These are phyloP conservation scores for Trichomalopsis sarcophagae DNA, from an alignment of 1,140 invertebrate species.

Conservation along the genomic window DNA sequence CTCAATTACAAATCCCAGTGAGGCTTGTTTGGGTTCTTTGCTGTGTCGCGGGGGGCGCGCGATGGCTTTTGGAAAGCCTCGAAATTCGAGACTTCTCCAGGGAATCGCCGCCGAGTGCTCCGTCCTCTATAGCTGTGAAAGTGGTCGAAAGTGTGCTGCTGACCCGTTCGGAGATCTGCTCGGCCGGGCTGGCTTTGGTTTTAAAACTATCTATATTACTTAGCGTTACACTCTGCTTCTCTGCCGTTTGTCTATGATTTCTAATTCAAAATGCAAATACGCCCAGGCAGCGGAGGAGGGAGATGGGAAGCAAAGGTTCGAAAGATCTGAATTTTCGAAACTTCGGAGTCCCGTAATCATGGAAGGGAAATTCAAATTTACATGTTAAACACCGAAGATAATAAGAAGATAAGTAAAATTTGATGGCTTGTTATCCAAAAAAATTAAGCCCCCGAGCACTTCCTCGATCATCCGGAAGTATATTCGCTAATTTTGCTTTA, in stretches of 20 bases:
- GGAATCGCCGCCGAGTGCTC: slow-evolving; percentile 12
- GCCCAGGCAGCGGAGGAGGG: too few relatives aligned
- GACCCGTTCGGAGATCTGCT: background rate
- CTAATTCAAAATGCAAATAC: background rate
- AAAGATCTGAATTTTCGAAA: background rate
- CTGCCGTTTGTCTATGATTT: background rate
- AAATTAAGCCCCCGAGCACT: too few relatives aligned
- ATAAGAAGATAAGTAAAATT: background rate
- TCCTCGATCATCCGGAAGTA: too few relatives aligned
- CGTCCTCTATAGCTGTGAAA: slow-evolving; percentile 23
- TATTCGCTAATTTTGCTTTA: too few relatives aligned
- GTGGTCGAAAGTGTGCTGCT: background rate
- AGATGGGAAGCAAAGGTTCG: background rate
- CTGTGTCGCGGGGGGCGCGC: too few relatives aligned
- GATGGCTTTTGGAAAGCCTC: slow-evolving; percentile 34
- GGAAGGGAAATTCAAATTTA: background rate
- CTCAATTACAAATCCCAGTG: slow-evolving; percentile 23
- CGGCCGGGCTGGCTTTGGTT: too few relatives aligned
- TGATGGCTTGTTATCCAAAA: too few relatives aligned
- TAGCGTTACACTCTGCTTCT: too few relatives aligned
- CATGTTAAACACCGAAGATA: background rate
- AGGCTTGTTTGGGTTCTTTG: slow-evolving; percentile 20
- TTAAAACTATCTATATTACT: too few relatives aligned
- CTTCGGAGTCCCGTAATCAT: background rate
- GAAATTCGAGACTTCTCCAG: slow-evolving; percentile 29